Evolutionary conservation across 2,888 invertebrate species (phyloP), one percentile per base, ranked within the genome.

Genomic region (Dyspetes luteomarginatus): DNA sequence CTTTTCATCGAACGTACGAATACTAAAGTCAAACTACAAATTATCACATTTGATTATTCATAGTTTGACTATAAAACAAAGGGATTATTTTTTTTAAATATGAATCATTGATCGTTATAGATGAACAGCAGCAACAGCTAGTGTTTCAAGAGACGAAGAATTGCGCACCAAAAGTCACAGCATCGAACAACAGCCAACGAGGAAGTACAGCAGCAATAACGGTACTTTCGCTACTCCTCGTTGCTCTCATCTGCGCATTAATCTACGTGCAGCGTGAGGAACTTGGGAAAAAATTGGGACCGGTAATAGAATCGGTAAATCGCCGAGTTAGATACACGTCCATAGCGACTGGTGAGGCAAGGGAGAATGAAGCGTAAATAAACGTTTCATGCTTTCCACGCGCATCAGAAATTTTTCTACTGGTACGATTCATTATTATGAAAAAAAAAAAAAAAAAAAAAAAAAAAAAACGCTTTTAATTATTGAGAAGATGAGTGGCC

Each of bases 291-390:
- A 94, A 93, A 89, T 92, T 95, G 48, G 93, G 93, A 30, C 95
- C 95, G 0, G 92, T 95, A 30, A 92, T 95, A 58, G 94, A 95
- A 83, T 94, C 94, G 71, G 94, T 95, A 45, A 93, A 95, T 43
- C 94, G 95, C 88, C 95, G 95, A 89, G 96, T 96, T 43, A 95
- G 95, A 82, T 96, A 96, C 86, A 95, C 95, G 0, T 95, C 95
- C 5, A 96, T 96, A 84, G 94, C 94, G 77, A 94, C 94, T 84
- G 93, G 93, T 82, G 94, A 94, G 77, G 93, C 89, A 30, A 91
- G 92, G 65, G 93, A 93, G 84, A 91, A 90, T 83, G 91, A 90
- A 72, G 89, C 90, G 71, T 89, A 79, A 86, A 75, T 15, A 45
- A 72, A 41, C 24, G 22, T 9, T 4, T 22, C 4, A 45, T 17